Percentiles rank a stretch among this genome's conserved stretches.
phyloP scores from a whole-genome alignment of 2,797 vertebrate species.

The Tenualosa thibaudeaui region DNA sequence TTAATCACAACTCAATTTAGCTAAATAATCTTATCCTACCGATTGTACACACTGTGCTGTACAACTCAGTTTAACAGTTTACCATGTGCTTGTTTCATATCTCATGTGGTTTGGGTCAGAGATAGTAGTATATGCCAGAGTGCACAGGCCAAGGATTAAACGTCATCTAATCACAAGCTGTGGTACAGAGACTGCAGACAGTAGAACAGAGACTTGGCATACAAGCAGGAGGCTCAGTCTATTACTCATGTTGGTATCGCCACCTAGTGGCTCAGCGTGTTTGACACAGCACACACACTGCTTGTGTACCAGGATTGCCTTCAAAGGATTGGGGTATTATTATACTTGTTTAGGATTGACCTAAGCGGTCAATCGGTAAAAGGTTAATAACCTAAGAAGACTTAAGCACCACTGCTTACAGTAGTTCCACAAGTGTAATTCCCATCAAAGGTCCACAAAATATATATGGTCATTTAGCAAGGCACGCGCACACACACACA shows the following conservation, averaged over 20 bases:
- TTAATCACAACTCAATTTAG: neutral
- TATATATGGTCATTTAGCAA: neutral
- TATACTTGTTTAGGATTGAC: too few relatives aligned
- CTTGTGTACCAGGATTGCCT: neutral
- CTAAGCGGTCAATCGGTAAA: too few relatives aligned
- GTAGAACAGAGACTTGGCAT: too few relatives aligned
- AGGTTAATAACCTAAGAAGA: neutral
- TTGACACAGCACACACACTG: neutral
- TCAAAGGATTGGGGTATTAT: neutral
- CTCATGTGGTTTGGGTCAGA: slow-evolving; percentile 18
- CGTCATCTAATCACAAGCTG: neutral
- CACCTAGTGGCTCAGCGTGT: neutral
- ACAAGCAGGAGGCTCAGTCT: neutral
- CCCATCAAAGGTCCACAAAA: too few relatives aligned
- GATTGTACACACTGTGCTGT: slow-evolving; percentile 1
- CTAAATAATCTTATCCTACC: neutral
- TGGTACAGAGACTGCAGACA: neutral
- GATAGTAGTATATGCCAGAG: neutral
- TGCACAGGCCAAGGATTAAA: neutral
- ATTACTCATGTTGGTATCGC: neutral
- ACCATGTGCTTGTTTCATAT: slow-evolving; percentile 1
- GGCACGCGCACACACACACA: neutral
- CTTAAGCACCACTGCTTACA: neutral
- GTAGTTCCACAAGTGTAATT: neutral
- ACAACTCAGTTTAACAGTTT: neutral